phyloP scores from a whole-genome alignment of 2,888 invertebrate genomes.

The Hymenopus coronatus region DNA sequence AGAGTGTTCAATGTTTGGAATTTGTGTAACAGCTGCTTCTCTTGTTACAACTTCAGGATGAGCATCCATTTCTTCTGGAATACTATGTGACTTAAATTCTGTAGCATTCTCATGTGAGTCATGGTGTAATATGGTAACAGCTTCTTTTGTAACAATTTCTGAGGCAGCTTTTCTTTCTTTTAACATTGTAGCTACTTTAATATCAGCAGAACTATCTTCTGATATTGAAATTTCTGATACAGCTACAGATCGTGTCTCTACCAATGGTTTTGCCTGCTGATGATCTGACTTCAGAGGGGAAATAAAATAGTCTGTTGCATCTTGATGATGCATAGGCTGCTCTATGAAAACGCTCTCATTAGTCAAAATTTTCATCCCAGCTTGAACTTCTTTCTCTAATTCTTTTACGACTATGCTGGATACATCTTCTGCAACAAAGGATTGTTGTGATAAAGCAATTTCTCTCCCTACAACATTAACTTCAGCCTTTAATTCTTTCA shows the following conservation, averaged over 20 bases:
- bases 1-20: not conserved
- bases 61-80: not conserved
- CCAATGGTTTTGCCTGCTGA: not conserved
- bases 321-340: slow-evolving; percentile 7
- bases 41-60: not conserved
- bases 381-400: slow-evolving; percentile 1
- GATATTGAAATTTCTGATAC: not conserved
- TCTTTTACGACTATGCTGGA: not conserved
- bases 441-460: slow-evolving; percentile 9
- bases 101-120: not conserved
- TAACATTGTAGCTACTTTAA: not conserved
- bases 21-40: not conserved
- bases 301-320: not conserved
- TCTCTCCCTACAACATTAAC: slow-evolving; percentile 23
- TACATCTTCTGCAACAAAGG: not conserved
- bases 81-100: not conserved
- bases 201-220: not conserved
- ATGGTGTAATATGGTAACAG: not conserved
- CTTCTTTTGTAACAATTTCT: not conserved
- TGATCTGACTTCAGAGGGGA: not conserved
- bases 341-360: not conserved
- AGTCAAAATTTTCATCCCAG: not conserved
- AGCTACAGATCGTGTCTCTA: not conserved
- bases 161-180: not conserved
- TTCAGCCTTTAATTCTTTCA: slow-evolving; percentile 21